phyloP scores from a whole-genome alignment of 2,888 invertebrate genomes.

The Stenolophus ochropezus region DNA sequence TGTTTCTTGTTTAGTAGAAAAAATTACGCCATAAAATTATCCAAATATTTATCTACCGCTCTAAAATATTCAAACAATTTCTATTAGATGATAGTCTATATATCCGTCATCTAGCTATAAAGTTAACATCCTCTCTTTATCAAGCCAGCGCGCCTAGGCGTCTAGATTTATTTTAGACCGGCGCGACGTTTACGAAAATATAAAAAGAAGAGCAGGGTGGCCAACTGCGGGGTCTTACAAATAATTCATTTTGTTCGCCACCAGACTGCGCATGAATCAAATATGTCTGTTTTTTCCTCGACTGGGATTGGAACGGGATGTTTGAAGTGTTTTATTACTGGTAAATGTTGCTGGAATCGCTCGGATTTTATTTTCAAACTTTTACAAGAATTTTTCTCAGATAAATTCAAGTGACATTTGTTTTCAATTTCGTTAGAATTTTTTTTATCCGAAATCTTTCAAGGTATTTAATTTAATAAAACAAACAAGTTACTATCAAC shows the following conservation, averaged over 20 bases:
- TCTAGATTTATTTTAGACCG: conserved; percentile 36
- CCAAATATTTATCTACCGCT: conserved; percentile 16
- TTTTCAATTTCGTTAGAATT: no score
- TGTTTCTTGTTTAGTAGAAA: conserved; percentile 3
- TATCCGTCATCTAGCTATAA: neutral
- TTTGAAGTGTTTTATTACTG: conserved; percentile 23
- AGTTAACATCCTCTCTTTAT: neutral
- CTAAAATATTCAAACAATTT: conserved; percentile 9
- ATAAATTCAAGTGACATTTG: no score
- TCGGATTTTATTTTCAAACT: neutral
- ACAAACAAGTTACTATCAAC: no score
- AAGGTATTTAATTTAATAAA: no score
- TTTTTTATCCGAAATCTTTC: no score
- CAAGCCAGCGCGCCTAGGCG: neutral
- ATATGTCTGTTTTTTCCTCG: conserved; percentile 7
- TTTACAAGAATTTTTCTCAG: neutral
- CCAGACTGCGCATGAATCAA: conserved; percentile 28
- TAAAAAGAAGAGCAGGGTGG: conserved; percentile 28
- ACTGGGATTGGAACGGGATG: neutral
- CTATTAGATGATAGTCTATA: neutral
- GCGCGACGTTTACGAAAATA: conserved; percentile 29
- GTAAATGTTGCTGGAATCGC: neutral
- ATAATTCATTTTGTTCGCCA: conserved; percentile 29
- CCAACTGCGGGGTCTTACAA: conserved; percentile 1
- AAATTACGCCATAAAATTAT: conserved; percentile 27